Evolutionary conservation across 2,888 invertebrate species (phyloP).

Genomic region (Xylota sylvarum): DNA sequence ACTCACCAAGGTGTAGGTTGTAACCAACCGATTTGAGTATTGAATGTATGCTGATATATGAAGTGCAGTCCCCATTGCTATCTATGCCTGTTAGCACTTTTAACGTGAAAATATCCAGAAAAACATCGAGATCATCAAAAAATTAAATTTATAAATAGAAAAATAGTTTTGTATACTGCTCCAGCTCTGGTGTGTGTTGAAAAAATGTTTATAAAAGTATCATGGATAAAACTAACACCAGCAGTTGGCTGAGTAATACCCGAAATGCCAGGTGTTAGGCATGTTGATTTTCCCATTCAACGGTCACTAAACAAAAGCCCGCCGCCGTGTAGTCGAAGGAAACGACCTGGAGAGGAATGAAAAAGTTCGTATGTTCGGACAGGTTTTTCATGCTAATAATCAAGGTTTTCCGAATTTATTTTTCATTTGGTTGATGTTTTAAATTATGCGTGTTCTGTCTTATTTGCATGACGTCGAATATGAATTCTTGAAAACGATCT

Average conservation of each 20-base stretch:
- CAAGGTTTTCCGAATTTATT: slow-evolving; percentile 11
- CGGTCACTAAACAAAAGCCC: slow-evolving; percentile 23
- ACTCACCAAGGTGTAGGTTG: slow-evolving; percentile 56
- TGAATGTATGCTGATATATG: slow-evolving; percentile 21
- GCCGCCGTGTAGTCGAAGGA: neutral
- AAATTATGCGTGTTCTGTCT: neutral
- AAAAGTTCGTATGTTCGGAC: neutral
- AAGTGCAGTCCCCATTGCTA: slow-evolving; percentile 39
- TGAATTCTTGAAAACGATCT: neutral
- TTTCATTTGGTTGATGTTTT: neutral
- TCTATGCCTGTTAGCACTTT: slow-evolving; percentile 3
- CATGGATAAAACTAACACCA: slow-evolving; percentile 57
- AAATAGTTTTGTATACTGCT: slow-evolving; percentile 3
- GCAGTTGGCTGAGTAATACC: slow-evolving; percentile 45
- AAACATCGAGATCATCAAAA: slow-evolving; percentile 33
- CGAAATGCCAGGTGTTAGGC: slow-evolving; percentile 53
- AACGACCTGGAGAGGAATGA: neutral
- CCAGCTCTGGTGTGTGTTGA: slow-evolving; percentile 21
- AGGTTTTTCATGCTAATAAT: neutral
- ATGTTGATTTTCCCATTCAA: slow-evolving; percentile 41
- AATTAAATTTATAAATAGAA: slow-evolving; percentile 17
- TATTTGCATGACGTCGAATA: neutral
- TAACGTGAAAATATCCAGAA: slow-evolving; percentile 44
- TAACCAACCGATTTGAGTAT: slow-evolving; percentile 22
- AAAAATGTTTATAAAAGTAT: slow-evolving; percentile 57